Evolutionary conservation across 2,888 invertebrate genomes (phyloP).

Genomic region (Diploptera punctata): DNA sequence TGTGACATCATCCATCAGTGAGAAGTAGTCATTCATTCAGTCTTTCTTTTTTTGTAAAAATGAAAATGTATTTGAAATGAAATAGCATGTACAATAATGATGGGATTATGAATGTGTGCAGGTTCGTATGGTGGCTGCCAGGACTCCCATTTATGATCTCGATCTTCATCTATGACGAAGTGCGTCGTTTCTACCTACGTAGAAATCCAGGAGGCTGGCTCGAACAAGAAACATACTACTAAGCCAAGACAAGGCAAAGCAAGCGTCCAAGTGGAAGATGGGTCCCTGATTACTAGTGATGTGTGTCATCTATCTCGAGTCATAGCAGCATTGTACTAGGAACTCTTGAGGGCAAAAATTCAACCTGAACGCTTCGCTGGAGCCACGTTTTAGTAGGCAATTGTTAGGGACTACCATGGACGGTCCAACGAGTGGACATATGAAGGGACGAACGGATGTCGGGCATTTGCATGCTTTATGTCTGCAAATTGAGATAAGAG

Average conservation of each 20-base stretch:
- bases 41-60: neutral
- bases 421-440: constrained; percentile 37
- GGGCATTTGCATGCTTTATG: constrained; percentile 26
- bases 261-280: constrained; percentile 28
- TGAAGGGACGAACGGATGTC: constrained; percentile 23
- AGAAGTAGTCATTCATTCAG: neutral
- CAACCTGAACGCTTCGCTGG: constrained; percentile 45
- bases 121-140: constrained; percentile 99
- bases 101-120: constrained; percentile 53
- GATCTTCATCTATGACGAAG: constrained; percentile 99
- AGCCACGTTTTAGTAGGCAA: constrained; percentile 49
- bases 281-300: constrained; percentile 38
- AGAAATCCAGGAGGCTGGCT: constrained; percentile 99
- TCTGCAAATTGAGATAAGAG: constrained; percentile 23
- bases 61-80: neutral
- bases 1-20: too few species aligned
- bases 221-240: constrained; percentile 99
- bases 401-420: constrained; percentile 43
- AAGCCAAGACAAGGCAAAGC: constrained; percentile 53
- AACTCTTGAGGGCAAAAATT: constrained; percentile 41
- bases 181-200: constrained; percentile 95
- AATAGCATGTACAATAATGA: too few species aligned
- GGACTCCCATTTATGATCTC: constrained; percentile 97
- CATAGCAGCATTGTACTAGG: constrained; percentile 44
- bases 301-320: constrained; percentile 36